Conservation (phyloP, 2,113 vertebrate genomes). For the Orycteropus afer region DNA sequence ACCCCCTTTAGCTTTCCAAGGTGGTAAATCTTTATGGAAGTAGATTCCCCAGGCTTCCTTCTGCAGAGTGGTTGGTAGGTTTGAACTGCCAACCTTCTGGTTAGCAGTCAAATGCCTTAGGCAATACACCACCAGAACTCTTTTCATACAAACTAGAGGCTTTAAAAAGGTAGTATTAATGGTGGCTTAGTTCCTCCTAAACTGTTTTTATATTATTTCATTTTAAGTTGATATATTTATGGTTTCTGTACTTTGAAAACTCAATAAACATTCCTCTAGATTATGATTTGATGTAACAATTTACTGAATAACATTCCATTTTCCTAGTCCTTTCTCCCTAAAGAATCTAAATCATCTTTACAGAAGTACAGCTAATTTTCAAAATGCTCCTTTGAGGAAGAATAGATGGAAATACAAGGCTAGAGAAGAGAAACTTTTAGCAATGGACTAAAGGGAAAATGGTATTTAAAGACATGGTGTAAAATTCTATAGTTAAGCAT, state of each 20-base stretch:
- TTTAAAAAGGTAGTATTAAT: constrained; percentile 62
- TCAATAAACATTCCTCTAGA: constrained; percentile 55
- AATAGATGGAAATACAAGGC: not conserved
- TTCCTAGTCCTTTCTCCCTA: constrained; percentile 42
- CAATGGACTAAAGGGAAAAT: not conserved
- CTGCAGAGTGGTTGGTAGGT: too few species aligned
- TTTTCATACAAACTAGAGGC: too few species aligned
- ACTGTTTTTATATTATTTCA: constrained; percentile 60
- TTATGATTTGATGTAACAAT: constrained; percentile 62
- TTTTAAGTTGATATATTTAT: constrained; percentile 62
- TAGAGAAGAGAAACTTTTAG: constrained; percentile 35
- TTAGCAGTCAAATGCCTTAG: too few species aligned
- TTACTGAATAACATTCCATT: constrained; percentile 59
- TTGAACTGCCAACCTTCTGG: too few species aligned
- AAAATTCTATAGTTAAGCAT: not conserved
- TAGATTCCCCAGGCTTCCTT: too few species aligned
- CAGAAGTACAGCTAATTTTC: constrained; percentile 63
- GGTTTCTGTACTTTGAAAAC: constrained; percentile 34
- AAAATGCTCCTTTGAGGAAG: constrained; percentile 53
- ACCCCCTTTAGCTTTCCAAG: too few species aligned
- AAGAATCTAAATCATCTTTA: constrained; percentile 66
- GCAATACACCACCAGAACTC: too few species aligned
- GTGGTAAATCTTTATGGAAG: too few species aligned
- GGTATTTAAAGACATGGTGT: not conserved
- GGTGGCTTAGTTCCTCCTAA: not conserved